Base-by-base conservation (phyloP, 2,797 vertebrate species). In the Centroberyx gerrardi region DNA sequence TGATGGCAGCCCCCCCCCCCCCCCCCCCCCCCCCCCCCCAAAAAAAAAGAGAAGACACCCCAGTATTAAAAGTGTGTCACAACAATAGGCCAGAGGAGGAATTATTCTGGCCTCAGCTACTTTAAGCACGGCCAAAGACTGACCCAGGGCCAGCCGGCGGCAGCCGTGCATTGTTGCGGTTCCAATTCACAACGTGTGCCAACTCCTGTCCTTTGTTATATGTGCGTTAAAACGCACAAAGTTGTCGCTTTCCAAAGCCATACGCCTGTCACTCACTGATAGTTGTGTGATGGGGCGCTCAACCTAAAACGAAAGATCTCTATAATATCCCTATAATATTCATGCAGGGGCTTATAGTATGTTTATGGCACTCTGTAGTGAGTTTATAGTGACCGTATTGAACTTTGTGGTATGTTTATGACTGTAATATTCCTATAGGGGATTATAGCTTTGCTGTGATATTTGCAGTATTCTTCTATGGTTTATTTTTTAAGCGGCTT, bases 31-130 rank as follows among this genome's bases (percentile, higher is more conserved):
- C 62, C 65, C 17, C 68, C 49, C 18, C 33, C 8, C 14, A 67
- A n/a, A n/a, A n/a, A n/a, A n/a, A n/a, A n/a, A 17, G 62, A 74
- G 67, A 82, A 29, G 79, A 87, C 52, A 86, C 75, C 84, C 83
- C 84, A 56, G 91, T 83, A 80, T 88, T 86, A 65, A 52, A 93
- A 94, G 95, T 91, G 95, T 95, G 96, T 92, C 93, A 18, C 69
- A 88, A 95, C 95, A 95, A 95, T 93, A 91, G 88, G 60, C 65
- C 62, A 84, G 83, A 90, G 91, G 86, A 88, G 88, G 90, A 92
- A 87, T 92, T 92, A 88, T 91, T 89, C 72, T 73, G 87, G 88
- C 88, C 78, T 68, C 68, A 75, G 80, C 33, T 78, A 85, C 72
- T 71, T 86, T 70, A 18, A 84, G 81, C 69, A 81, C 52, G 75